Conservation (phyloP, 2,797 vertebrate genomes). For the Fundulus diaphanus region DNA sequence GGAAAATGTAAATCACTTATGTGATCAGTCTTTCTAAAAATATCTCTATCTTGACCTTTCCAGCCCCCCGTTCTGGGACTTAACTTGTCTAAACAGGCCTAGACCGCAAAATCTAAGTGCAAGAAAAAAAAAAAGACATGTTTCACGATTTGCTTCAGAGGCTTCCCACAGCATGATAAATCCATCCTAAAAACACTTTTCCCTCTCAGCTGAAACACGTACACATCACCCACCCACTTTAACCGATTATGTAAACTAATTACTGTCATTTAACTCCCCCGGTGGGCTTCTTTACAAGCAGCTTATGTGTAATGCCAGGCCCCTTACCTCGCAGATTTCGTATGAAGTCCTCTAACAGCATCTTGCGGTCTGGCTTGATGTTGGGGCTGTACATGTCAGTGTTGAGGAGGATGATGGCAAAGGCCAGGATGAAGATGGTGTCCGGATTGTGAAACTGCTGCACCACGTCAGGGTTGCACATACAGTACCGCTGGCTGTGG, state of each 20-base stretch:
- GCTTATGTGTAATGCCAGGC: not conserved
- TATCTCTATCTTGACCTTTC: not conserved
- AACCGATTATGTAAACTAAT: conserved; percentile 18
- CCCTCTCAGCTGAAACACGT: not conserved
- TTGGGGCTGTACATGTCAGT: conserved; percentile 99
- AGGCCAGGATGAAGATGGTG: conserved; percentile 99
- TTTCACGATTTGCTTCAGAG: not conserved
- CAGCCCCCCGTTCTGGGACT: not conserved
- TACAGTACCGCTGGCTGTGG: conserved; percentile 96
- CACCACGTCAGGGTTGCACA: conserved; percentile 98
- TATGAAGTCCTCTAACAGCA: conserved; percentile 98
- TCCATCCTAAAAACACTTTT: not conserved
- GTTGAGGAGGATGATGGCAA: conserved; percentile 98
- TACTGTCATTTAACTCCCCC: conserved; percentile 7
- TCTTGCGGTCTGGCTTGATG: conserved; percentile 98
- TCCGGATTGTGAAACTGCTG: conserved; percentile 99
- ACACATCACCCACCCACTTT: not conserved
- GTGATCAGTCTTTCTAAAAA: not conserved
- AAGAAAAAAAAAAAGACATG: not conserved
- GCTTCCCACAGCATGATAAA: not conserved
- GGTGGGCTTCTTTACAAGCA: not conserved
- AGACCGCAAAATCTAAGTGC: not conserved
- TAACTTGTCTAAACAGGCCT: not conserved
- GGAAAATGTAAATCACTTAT: not conserved
- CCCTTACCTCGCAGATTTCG: conserved; percentile 93